phyloP scores from a whole-genome alignment of 2,797 vertebrate genomes.

The Aplochiton taeniatus region DNA sequence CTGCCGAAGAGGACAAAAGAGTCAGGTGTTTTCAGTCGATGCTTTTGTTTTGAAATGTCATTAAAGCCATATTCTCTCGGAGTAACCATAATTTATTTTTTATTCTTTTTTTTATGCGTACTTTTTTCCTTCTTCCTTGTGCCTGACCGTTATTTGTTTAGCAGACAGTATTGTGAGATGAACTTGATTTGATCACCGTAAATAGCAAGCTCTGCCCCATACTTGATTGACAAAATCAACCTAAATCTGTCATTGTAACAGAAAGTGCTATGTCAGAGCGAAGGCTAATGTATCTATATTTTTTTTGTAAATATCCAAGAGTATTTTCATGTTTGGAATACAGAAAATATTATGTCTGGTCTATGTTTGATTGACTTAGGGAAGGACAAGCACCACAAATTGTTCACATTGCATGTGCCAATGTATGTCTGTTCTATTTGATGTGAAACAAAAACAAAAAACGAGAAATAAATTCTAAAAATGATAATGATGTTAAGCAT shows the following conservation, averaged over 20 bases:
- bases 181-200: constrained; percentile 60
- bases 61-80: constrained; percentile 77
- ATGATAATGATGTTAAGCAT: constrained; percentile 66
- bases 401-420: constrained; percentile 80
- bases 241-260: constrained; percentile 38
- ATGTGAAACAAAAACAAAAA: constrained; percentile 66
- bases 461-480: constrained; percentile 69
- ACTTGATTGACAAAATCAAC: constrained; percentile 50
- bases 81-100: constrained; percentile 57
- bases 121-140: constrained; percentile 67
- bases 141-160: constrained; percentile 58
- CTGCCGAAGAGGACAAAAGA: constrained; percentile 25
- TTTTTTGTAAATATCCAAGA: constrained; percentile 76
- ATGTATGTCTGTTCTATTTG: constrained; percentile 78
- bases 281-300: constrained; percentile 70
- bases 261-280: constrained; percentile 56
- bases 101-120: constrained; percentile 19
- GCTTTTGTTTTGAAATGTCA: constrained; percentile 62
- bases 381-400: constrained; percentile 74
- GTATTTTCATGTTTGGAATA: constrained; percentile 79
- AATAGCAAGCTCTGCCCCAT: constrained; percentile 67
- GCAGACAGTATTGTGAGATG: constrained; percentile 7
- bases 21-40: constrained; percentile 58
- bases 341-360: constrained; percentile 66
- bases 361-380: constrained; percentile 72